Percentiles rank a stretch among this genome's conserved stretches.
Evolutionary conservation across 1,140 invertebrate species (phyloP).

Genomic region (Spodoptera litura): DNA sequence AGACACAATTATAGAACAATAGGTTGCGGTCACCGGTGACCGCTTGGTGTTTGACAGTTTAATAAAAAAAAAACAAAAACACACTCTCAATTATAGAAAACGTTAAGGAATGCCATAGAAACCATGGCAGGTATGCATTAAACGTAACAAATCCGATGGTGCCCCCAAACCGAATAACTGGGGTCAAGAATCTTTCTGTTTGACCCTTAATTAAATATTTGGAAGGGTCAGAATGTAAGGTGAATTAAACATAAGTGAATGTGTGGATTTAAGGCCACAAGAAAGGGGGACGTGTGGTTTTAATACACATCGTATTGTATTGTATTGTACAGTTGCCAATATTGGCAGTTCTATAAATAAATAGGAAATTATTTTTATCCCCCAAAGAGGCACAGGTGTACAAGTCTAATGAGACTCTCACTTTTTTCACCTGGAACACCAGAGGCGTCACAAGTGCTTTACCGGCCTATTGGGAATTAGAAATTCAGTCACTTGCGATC

Average conservation of each 20-base stretch:
- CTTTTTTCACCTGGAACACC: too few relatives aligned
- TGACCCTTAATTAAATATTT: slow-evolving; percentile 67
- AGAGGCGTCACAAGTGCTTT: too few relatives aligned
- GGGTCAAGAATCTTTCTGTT: slow-evolving; percentile 60
- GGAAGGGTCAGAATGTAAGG: slow-evolving; percentile 56
- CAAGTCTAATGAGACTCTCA: too few relatives aligned
- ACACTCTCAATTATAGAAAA: slow-evolving; percentile 12
- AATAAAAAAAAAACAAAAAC: background rate
- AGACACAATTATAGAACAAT: too few relatives aligned
- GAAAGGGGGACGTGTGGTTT: slow-evolving; percentile 25
- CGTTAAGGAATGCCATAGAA: background rate
- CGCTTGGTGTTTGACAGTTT: too few relatives aligned
- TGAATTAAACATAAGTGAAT: slow-evolving; percentile 62
- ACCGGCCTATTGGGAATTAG: too few relatives aligned
- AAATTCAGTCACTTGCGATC: too few relatives aligned
- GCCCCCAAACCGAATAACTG: slow-evolving; percentile 49
- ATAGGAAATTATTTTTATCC: too few relatives aligned
- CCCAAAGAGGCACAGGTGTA: too few relatives aligned
- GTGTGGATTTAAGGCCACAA: slow-evolving; percentile 47
- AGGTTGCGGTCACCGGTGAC: too few relatives aligned
- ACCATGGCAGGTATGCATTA: background rate
- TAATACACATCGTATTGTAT: background rate
- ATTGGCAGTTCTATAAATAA: background rate
- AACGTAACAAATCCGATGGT: slow-evolving; percentile 40
- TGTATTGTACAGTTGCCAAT: background rate